Evolutionary conservation across 2,113 vertebrate genomes (phyloP), one percentile per base, ranked within the genome.

Genomic region (Oryzias melastigma): DNA sequence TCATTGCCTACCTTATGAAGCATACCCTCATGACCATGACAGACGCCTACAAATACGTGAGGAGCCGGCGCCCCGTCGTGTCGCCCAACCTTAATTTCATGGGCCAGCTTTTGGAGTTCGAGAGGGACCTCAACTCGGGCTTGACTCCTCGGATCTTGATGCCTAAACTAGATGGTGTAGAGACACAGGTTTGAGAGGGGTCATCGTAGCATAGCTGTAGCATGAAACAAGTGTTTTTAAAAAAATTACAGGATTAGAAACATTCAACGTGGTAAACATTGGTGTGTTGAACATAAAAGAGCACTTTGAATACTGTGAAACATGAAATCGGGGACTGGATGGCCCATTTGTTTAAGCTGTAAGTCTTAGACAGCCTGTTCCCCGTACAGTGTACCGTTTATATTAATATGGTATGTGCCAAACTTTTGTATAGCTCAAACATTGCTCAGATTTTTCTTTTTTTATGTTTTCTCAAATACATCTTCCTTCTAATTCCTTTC

Each of bases 1-100:
- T 93, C 78, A 94, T 94, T 58, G 93, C 93, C 66, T 94, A 94
- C 81, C 85, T 94, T 62, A 94, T 94, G 93, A 94, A 94, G 89
- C 93, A 94, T 91, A 94, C 93, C 52, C 90, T 92, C 65, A 94
- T 94, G 93, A 94, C 93, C 64, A 93, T 94, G 92, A 92, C 92
- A 7, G 93, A 94, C 14, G 92, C 93, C 73, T 94, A 94, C 85
- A 94, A 94, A 59, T 94, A 92, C 4, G 93, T 94, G 53, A 86
- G 93, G 56, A 90, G 93, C 17, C 91, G 92, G 1, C 90, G 93
- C 6, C 92, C 92, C 0, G 88, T 94, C 66, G 92, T 94, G 47
- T 94, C 93, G 0, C 93, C 93, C 1, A 94, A 94, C 77, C 91
- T 94, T 27, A 94, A 94, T 84, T 94, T 94, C 86, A 94, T 94